Evolutionary conservation across 2,888 invertebrate species (phyloP).

Genomic region (Aricia artaxerxes): DNA sequence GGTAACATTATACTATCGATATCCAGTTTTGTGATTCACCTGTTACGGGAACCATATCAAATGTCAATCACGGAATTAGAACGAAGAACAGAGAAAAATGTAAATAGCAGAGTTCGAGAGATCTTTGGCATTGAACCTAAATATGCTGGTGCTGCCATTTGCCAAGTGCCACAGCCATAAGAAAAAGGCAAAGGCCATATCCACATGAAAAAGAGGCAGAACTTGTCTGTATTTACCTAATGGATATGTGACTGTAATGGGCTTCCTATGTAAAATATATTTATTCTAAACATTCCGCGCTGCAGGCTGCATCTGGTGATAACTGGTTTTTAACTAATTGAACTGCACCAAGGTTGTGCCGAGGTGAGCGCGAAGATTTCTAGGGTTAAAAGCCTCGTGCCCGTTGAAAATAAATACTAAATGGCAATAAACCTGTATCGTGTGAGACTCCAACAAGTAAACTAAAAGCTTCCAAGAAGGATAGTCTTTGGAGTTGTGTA

Average conservation of each 20-base stretch:
- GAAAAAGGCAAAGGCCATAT: neutral
- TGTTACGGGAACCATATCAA: no score
- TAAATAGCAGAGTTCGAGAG: neutral
- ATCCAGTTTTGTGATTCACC: neutral
- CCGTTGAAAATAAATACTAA: conserved; percentile 10
- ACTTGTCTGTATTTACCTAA: neutral
- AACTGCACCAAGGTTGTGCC: conserved; percentile 20
- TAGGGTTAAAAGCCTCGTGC: conserved; percentile 23
- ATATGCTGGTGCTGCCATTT: neutral
- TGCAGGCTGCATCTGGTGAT: conserved; percentile 18
- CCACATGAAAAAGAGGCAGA: neutral
- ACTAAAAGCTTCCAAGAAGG: neutral
- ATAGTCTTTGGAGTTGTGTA: neutral
- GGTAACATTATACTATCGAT: no score
- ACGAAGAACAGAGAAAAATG: neutral
- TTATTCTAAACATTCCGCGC: neutral
- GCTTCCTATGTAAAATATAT: neutral
- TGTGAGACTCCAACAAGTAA: neutral
- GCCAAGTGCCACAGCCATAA: neutral
- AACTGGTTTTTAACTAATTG: conserved; percentile 22
- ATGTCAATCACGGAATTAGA: neutral
- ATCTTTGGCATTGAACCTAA: neutral
- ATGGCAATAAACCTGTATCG: neutral
- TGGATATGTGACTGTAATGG: neutral
- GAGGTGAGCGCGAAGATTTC: conserved; percentile 24